Evolutionary conservation across 2,113 vertebrate genomes (phyloP).

Genomic region (Origma solitaria): DNA sequence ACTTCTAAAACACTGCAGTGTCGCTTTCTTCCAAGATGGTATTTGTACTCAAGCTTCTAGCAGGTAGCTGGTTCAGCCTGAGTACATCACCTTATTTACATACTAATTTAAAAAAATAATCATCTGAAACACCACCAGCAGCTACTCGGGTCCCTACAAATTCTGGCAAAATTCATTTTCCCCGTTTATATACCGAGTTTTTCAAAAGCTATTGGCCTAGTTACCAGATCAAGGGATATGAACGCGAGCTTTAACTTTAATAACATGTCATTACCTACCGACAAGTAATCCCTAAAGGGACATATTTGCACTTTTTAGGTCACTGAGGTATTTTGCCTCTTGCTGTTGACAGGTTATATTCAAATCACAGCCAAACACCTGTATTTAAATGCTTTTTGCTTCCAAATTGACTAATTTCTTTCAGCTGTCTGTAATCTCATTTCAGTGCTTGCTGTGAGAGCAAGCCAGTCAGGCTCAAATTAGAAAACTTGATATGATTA

Average conservation of each 20-base stretch:
- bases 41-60: background rate
- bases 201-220: background rate
- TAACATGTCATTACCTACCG: background rate
- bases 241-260: background rate
- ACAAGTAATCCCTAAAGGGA: background rate
- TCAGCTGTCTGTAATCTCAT: background rate
- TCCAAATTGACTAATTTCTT: background rate
- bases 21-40: background rate
- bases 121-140: background rate
- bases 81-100: background rate
- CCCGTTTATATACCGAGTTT: background rate
- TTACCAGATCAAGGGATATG: background rate
- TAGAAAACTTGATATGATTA: background rate
- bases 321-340: background rate
- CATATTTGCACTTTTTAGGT: background rate
- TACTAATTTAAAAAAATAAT: background rate
- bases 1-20: background rate
- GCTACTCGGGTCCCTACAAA: background rate
- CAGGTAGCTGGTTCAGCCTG: background rate
- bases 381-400: background rate
- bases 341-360: background rate
- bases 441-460: background rate
- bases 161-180: background rate
- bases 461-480: background rate
- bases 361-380: background rate